A percentile compares a stretch with the other conserved stretches of the same genome.
Evolutionary conservation across 2,888 invertebrate genomes (phyloP).

Genomic region (Cephus nigrinus): DNA sequence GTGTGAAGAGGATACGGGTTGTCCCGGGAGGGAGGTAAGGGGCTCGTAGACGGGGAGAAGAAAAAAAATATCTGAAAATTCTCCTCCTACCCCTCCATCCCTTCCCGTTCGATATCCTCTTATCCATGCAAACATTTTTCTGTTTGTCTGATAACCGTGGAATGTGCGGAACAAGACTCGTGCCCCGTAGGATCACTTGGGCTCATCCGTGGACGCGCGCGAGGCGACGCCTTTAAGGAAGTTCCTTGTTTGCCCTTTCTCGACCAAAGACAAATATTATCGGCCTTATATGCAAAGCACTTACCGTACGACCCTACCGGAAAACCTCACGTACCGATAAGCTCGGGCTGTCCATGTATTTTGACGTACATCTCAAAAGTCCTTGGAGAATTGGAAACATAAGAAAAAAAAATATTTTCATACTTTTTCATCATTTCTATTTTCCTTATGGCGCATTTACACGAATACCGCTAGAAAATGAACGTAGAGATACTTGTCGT

Average conservation of each 20-base stretch:
- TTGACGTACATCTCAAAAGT: too few relatives aligned
- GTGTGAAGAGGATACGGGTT: too few relatives aligned
- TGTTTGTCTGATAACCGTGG: conserved; percentile 33
- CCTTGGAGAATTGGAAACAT: too few relatives aligned
- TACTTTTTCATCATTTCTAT: too few relatives aligned
- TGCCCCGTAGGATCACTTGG: conserved; percentile 3
- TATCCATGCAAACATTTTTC: conserved; percentile 31
- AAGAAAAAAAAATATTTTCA: too few relatives aligned
- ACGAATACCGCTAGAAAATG: too few relatives aligned
- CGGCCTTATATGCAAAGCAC: conserved; percentile 17
- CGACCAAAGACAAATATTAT: conserved; percentile 16
- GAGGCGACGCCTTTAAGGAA: conserved; percentile 1
- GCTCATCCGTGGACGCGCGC: background rate
- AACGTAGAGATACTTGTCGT: too few relatives aligned
- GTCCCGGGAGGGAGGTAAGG: background rate
- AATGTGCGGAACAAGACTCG: conserved; percentile 24
- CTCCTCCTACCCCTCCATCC: background rate
- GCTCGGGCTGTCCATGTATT: too few relatives aligned
- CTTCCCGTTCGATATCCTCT: conserved; percentile 19
- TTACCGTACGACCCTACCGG: background rate
- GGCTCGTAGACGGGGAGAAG: background rate
- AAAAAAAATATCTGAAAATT: conserved; percentile 4
- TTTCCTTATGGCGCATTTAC: too few relatives aligned
- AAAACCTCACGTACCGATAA: too few relatives aligned
- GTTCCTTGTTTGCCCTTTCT: conserved; percentile 15